A percentile compares a stretch with the other conserved stretches of the same genome.
These are phyloP conservation scores for Barbus barbus DNA, from an alignment of 2,113 vertebrate species.

Conservation along the genomic window DNA sequence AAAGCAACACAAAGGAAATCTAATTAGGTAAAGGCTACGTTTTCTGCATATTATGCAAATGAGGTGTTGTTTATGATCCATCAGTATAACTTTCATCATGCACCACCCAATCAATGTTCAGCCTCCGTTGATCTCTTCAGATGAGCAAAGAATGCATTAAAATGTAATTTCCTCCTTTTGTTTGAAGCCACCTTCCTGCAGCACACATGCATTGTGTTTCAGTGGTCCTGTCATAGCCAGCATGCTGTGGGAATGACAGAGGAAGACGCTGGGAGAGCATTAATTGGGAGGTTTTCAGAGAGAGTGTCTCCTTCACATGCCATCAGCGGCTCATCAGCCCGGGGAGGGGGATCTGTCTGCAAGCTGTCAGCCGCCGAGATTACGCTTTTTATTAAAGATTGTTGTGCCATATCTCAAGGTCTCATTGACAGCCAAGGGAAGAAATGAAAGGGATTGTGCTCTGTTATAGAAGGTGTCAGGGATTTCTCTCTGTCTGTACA, in stretches of 20 bases:
- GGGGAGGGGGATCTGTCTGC: slow-evolving; percentile 51
- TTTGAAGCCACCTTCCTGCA: not conserved
- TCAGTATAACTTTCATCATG: slow-evolving; percentile 38
- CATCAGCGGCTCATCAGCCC: slow-evolving; percentile 53
- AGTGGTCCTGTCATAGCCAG: slow-evolving; percentile 48
- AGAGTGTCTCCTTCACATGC: slow-evolving; percentile 55
- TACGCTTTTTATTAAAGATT: slow-evolving; percentile 58
- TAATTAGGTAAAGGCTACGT: not conserved
- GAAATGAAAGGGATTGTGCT: slow-evolving; percentile 53
- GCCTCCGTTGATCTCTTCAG: slow-evolving; percentile 28
- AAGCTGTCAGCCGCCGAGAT: slow-evolving; percentile 51
- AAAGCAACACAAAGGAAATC: not conserved
- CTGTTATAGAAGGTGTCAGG: slow-evolving; percentile 44
- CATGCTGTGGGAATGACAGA: slow-evolving; percentile 49
- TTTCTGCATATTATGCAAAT: not conserved
- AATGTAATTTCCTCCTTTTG: slow-evolving; percentile 49
- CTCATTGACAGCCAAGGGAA: slow-evolving; percentile 52
- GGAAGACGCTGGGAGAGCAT: slow-evolving; percentile 53
- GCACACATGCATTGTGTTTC: slow-evolving; percentile 52
- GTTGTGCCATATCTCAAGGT: slow-evolving; percentile 58
- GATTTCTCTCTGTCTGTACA: slow-evolving; percentile 42
- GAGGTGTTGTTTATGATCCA: not conserved
- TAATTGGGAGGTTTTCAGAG: slow-evolving; percentile 64
- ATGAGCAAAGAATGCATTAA: slow-evolving; percentile 33
- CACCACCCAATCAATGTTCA: slow-evolving; percentile 38